A percentile compares a stretch with the other conserved stretches of the same genome.
phyloP scores from a whole-genome alignment of 2,113 vertebrate genomes.

The Tetrax tetrax region DNA sequence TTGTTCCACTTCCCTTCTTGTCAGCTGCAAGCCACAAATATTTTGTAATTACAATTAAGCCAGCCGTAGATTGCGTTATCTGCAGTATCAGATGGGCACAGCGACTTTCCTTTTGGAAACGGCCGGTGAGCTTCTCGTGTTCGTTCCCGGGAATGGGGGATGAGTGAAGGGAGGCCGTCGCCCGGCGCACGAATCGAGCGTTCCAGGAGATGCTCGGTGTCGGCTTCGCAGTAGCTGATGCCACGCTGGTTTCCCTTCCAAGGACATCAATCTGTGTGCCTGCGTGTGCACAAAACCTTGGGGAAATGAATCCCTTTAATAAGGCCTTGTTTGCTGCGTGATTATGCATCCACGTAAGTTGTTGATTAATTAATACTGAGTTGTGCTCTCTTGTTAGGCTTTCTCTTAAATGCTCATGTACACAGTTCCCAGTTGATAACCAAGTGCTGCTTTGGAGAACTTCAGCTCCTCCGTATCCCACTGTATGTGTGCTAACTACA shows the following conservation, averaged over 20 bases:
- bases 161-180: not conserved
- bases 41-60: not conserved
- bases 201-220: rapidly evolving
- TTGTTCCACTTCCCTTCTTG: slow-evolving; percentile 44
- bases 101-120: not conserved
- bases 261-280: not conserved
- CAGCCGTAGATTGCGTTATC: not conserved
- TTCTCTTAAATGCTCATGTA: not conserved
- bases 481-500: not conserved
- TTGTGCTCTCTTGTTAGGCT: not conserved
- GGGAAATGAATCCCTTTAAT: not conserved
- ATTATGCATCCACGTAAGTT: not conserved
- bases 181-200: rapidly evolving
- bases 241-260: rapidly evolving
- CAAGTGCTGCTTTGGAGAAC: not conserved
- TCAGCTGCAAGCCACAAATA: slow-evolving; percentile 1
- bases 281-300: not conserved
- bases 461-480: not conserved
- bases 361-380: not conserved
- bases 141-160: not conserved
- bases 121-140: rapidly evolving
- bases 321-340: not conserved
- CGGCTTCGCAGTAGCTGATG: not conserved
- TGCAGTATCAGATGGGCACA: slow-evolving; percentile 2
- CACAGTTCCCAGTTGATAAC: not conserved